Percentiles rank a stretch among this genome's conserved stretches.
phyloP scores from a whole-genome alignment of 2,797 vertebrate species.

The Paedocypris micromegethes region DNA sequence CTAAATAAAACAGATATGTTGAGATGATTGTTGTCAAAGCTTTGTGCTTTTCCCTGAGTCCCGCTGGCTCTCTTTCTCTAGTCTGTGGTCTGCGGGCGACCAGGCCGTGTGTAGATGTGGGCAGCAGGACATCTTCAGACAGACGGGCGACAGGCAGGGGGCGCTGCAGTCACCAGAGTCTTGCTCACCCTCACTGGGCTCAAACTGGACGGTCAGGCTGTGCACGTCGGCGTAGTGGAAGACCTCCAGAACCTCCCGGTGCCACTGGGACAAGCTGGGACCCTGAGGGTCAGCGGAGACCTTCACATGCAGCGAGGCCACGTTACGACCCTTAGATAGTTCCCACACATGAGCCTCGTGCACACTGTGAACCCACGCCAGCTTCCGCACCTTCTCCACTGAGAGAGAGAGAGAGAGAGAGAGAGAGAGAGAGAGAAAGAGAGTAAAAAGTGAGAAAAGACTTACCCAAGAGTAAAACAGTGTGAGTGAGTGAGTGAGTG shows the following conservation, averaged over 20 bases:
- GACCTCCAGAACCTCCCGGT: conserved; percentile 61
- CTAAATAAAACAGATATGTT: too few species aligned
- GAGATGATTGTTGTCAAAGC: too few species aligned
- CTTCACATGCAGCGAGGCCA: conserved; percentile 76
- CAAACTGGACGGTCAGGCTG: conserved; percentile 75
- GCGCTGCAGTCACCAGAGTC: conserved; percentile 8
- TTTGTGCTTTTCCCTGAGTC: too few species aligned
- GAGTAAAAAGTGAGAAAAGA: too few species aligned
- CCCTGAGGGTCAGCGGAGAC: conserved; percentile 47
- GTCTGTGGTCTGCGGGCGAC: too few species aligned
- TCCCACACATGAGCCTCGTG: conserved; percentile 80
- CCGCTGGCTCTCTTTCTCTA: too few species aligned
- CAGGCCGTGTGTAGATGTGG: not conserved
- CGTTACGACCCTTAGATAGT: conserved; percentile 68
- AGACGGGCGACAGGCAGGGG: conserved; percentile 18
- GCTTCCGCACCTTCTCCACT: conserved; percentile 62
- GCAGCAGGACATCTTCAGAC: conserved; percentile 32
- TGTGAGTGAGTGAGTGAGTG: too few species aligned
- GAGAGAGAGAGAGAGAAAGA: not conserved
- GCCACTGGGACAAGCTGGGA: conserved; percentile 65
- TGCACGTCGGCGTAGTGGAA: conserved; percentile 72
- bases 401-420: not conserved
- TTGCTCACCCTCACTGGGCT: conserved; percentile 55
- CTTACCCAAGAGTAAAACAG: too few species aligned
- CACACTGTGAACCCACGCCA: conserved; percentile 66